Conservation (phyloP, 1,140 invertebrate genomes). For the Drosophila pseudoobscura region DNA sequence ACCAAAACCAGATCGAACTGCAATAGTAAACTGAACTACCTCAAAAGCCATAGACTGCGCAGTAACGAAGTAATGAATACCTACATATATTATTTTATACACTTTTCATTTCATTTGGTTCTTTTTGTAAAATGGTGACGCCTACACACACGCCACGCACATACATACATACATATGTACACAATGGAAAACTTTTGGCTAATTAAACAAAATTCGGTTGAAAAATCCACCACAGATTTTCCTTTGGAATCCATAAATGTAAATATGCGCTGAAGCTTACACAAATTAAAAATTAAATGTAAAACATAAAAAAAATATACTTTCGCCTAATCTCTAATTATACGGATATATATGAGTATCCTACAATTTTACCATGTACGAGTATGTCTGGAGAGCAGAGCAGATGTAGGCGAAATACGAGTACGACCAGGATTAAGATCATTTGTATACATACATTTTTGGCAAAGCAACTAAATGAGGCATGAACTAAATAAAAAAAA, state of each 20-base stretch:
- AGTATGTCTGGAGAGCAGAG: constrained; percentile 52
- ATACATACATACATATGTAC: constrained; percentile 6
- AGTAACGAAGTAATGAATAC: constrained; percentile 44
- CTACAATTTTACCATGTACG: constrained; percentile 58
- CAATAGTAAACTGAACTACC: constrained; percentile 83
- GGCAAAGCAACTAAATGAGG: constrained; percentile 81
- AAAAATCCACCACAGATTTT: constrained; percentile 20
- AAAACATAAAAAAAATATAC: constrained; percentile 49
- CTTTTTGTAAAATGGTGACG: constrained; percentile 76
- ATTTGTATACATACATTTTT: constrained; percentile 74
- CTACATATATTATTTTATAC: constrained; percentile 22
- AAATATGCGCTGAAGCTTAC: constrained; percentile 69
- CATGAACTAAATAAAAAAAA: constrained; percentile 20
- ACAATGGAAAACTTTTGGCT: constrained; percentile 43
- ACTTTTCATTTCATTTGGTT: constrained; percentile 30
- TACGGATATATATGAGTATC: constrained; percentile 32
- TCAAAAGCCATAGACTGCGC: constrained; percentile 81
- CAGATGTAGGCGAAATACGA: constrained; percentile 40
- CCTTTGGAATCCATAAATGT: constrained; percentile 62
- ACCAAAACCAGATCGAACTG: constrained; percentile 67
- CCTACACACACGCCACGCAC: constrained; percentile 13
- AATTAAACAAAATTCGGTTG: constrained; percentile 10
- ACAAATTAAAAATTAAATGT: constrained; percentile 65
- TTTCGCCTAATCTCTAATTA: constrained; percentile 63
- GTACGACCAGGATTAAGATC: constrained; percentile 45